phyloP scores from a whole-genome alignment of 2,797 vertebrate genomes.

The Trematomus bernacchii region DNA sequence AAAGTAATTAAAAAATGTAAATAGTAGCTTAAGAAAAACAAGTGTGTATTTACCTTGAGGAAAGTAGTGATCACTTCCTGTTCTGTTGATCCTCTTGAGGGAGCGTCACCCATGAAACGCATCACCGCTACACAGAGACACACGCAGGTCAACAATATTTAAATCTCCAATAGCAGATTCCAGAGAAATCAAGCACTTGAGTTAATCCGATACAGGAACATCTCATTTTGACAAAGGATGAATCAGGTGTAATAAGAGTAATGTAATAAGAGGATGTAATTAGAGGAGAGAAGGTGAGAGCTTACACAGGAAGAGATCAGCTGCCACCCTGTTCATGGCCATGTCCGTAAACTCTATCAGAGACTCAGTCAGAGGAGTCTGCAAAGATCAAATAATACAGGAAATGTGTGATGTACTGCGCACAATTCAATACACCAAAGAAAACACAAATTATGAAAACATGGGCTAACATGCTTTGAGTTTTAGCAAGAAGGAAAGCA shows the following conservation, averaged over 20 bases:
- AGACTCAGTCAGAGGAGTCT: slow-evolving; percentile 92
- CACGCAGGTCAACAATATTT: slow-evolving; percentile 14
- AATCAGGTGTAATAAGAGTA: slow-evolving; percentile 25
- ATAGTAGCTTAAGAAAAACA: not conserved
- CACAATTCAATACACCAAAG: not conserved
- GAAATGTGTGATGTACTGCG: not conserved
- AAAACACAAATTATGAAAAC: not conserved
- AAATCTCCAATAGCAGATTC: slow-evolving; percentile 10
- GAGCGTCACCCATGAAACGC: slow-evolving; percentile 97
- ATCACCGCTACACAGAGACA: slow-evolving; percentile 87
- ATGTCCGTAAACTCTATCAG: slow-evolving; percentile 93
- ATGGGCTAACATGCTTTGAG: not conserved
- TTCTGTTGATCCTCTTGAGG: slow-evolving; percentile 88
- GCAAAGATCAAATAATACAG: slow-evolving; percentile 1
- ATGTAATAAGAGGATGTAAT: slow-evolving; percentile 30
- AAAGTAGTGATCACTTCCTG: slow-evolving; percentile 89
- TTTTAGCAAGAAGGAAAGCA: slow-evolving; percentile 40
- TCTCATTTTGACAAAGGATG: slow-evolving; percentile 3
- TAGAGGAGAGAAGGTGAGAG: slow-evolving; percentile 21
- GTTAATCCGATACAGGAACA: not conserved
- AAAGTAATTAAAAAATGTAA: not conserved
- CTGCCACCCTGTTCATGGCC: slow-evolving; percentile 90
- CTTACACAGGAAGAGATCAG: slow-evolving; percentile 93
- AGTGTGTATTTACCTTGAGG: slow-evolving; percentile 89
- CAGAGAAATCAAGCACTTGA: slow-evolving; percentile 2